Evolutionary conservation across 2,797 vertebrate species (phyloP), one percentile per base, ranked within the genome.

Genomic region (Sebastes minor): DNA sequence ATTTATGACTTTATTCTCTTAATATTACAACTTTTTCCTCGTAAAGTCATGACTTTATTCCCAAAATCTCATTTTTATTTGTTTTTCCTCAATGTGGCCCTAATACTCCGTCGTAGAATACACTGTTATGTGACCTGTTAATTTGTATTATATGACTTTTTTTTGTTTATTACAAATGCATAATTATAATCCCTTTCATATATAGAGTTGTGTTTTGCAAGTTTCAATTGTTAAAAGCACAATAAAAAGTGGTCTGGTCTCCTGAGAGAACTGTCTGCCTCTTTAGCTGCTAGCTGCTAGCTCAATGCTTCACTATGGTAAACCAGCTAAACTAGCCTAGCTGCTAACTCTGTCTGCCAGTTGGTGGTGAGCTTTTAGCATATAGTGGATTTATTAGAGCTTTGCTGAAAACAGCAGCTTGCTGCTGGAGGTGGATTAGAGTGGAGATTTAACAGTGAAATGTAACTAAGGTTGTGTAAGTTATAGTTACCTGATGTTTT

Each of bases 51-150:
- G 33, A 35, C 1, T 35, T 35, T 35, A 12, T 35, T 35, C 33
- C 33, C 33, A 11, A 33, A 33, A 33, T 33, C 33, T 33, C 1
- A 33, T 35, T 28, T 28, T 27, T 25, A 25, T 27, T 28, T 33
- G 10, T 0, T 4, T 5, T 4, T 0, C 33, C 33, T 35, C 33
- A 35, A 35, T 35, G 33, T 1, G 1, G 33, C 33, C 11, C 33
- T 35, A 35, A 35, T 0, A 35, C 33, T 35, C 33, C 0, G 33
- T 35, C 4, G 33, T 35, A 35, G 11, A 35, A 13, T 12, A 35
- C 11, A 42, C 14, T 42, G 14, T 42, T 42, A 0, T 42, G 38
- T 16, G 14, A 16, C 0, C 38, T 42, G 6, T 42, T 1, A 16
- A 42, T 42, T 16, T 16, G 14, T 42, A 42, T 42, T 42, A 42